Evolutionary conservation across 1,140 invertebrate genomes (phyloP), one percentile per base, ranked within the genome.

Genomic region (Dendrolimus kikuchii): DNA sequence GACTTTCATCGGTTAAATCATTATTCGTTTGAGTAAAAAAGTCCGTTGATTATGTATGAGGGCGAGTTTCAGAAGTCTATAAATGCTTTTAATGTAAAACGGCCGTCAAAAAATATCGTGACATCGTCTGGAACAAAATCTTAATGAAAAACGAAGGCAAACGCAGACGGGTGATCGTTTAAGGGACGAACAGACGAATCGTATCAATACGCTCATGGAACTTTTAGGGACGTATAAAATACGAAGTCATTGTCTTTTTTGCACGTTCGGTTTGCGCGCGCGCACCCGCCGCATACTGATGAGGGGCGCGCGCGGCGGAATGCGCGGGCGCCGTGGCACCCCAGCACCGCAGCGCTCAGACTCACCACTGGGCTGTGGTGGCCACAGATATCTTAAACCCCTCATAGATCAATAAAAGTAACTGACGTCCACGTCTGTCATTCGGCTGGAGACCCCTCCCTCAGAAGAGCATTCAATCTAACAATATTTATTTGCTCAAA

Each of bases 191-290:
- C 77, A 68, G 68, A 60, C 68, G 66, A 73, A 66, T 72, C 60
- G 71, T 64, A 78, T 78, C 77, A 71, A 77, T 78, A 69, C 74
- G 62, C 67, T 73, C 75, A 77, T 74, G 74, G 72, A 76, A 81
- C 69, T 69, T 77, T 81, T 79, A 73, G 67, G 75, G 67, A 66
- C 71, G 63, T 74, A 77, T 79, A 81, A 78, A 76, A 79, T 79
- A 74, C 68, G 66, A 60, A 74, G 76, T 75, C 73, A 79, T 81
- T 78, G 78, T 81, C 65, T 77, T 79, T 81, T 81, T 81, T 81
- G 76, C 74, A 70, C 71, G 73, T 69, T 68, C 62, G 57, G 68
- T 74, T 68, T 67, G 72, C 68, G 74, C 68, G 67, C 60, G 74
- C 68, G 69, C 74, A 69, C 59, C 55, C 65, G 66, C 70, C 66